Percentiles rank a stretch among this genome's conserved stretches.
These are phyloP conservation scores for Damaliscus lunatus DNA, from an alignment of 2,113 vertebrate genomes.

Conservation along the genomic window DNA sequence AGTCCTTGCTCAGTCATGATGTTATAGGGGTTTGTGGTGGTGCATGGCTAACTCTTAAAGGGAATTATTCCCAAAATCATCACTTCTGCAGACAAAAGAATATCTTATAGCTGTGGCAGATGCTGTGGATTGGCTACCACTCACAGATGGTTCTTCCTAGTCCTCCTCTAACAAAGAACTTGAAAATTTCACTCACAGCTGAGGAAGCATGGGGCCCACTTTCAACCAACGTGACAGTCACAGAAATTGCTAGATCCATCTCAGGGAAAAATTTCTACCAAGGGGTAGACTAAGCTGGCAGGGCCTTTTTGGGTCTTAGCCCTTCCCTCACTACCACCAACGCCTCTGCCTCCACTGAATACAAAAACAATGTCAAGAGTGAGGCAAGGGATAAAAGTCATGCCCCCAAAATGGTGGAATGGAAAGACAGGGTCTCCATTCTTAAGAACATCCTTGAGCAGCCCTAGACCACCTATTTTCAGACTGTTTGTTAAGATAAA, in stretches of 20 bases:
- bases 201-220: not conserved
- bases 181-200: not conserved
- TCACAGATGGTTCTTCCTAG: not conserved
- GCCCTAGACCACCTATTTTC: not conserved
- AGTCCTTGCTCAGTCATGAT: not conserved
- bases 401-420: accelerated
- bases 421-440: not conserved
- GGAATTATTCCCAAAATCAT: not conserved
- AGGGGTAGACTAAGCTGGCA: not conserved
- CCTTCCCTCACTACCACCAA: not conserved
- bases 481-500: not conserved
- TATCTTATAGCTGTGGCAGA: not conserved
- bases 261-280: not conserved
- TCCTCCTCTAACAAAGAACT: not conserved
- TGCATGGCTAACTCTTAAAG: not conserved
- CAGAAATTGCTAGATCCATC: not conserved
- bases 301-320: not conserved
- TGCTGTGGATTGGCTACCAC: not conserved
- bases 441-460: not conserved
- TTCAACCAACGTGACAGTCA: not conserved
- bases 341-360: not conserved
- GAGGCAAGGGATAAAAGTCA: not conserved
- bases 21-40: not conserved
- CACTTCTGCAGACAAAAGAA: not conserved
- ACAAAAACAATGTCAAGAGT: not conserved